Evolutionary conservation across 2,888 invertebrate species (phyloP).

Genomic region (Gastrophysa polygoni): DNA sequence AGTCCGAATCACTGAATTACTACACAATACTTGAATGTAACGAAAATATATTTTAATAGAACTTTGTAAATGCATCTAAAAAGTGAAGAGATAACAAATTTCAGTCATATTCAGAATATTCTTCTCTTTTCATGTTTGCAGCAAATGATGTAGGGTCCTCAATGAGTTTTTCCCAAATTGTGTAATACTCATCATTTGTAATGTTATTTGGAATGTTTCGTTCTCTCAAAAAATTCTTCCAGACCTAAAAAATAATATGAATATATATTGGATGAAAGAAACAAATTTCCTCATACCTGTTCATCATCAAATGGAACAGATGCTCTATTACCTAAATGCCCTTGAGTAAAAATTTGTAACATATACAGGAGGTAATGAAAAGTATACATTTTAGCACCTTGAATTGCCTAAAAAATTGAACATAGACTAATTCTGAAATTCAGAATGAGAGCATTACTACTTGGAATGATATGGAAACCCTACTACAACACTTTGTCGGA

Average conservation of each 20-base stretch:
- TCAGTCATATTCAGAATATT: slow-evolving; percentile 6
- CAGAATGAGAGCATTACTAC: slow-evolving; percentile 39
- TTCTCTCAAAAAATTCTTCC: slow-evolving; percentile 59
- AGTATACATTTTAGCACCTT: slow-evolving; percentile 62
- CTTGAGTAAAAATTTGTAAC: slow-evolving; percentile 57
- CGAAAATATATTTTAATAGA: too few relatives aligned
- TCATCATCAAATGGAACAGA: slow-evolving; percentile 56
- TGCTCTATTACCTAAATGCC: slow-evolving; percentile 57
- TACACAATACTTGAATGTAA: too few relatives aligned
- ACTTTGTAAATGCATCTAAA: neutral
- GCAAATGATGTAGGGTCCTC: slow-evolving; percentile 52
- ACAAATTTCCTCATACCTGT: slow-evolving; percentile 42
- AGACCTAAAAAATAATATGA: slow-evolving; percentile 53
- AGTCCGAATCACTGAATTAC: too few relatives aligned
- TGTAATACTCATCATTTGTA: slow-evolving; percentile 58
- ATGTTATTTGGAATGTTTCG: slow-evolving; percentile 56
- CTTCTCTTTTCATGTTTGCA: slow-evolving; percentile 43
- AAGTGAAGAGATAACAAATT: neutral
- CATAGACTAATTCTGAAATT: neutral
- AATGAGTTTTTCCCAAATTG: slow-evolving; percentile 59
- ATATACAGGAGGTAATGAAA: slow-evolving; percentile 63
- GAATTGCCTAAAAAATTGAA: slow-evolving; percentile 54
- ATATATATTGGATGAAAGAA: slow-evolving; percentile 10
- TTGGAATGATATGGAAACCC: slow-evolving; percentile 60
- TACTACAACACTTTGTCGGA: slow-evolving; percentile 62